Evolutionary conservation across 2,797 vertebrate genomes (phyloP).

Genomic region (Yasuhikotakia modesta): DNA sequence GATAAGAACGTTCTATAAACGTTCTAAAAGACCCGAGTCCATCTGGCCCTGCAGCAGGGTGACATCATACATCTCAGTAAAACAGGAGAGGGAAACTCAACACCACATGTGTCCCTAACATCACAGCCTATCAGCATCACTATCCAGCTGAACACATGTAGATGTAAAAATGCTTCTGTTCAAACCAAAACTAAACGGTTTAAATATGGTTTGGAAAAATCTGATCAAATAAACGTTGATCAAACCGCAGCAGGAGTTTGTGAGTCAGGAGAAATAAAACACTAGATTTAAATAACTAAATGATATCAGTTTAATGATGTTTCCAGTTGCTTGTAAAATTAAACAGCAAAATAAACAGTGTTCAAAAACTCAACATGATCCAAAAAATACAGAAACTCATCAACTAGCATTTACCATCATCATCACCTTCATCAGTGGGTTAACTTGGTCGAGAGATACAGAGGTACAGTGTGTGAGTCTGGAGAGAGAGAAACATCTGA

Average conservation of each 20-base stretch:
- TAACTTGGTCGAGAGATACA: neutral
- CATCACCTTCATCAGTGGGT: too few species aligned
- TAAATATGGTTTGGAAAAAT: constrained; percentile 7
- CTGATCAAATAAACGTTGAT: neutral
- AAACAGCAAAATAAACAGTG: neutral
- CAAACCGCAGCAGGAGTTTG: neutral
- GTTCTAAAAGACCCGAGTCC: constrained; percentile 49
- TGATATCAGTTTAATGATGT: too few species aligned
- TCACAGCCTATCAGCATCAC: constrained; percentile 4
- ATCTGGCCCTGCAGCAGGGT: constrained; percentile 66
- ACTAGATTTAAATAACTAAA: too few species aligned
- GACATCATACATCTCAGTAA: constrained; percentile 70
- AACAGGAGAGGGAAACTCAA: constrained; percentile 65
- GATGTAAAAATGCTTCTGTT: constrained; percentile 52
- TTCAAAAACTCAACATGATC: too few species aligned
- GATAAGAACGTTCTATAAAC: too few species aligned
- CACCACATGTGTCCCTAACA: constrained; percentile 54
- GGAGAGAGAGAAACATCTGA: constrained; percentile 66
- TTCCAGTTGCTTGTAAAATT: too few species aligned
- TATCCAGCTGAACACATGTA: constrained; percentile 34
- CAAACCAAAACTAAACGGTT: constrained; percentile 34
- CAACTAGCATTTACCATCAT: too few species aligned
- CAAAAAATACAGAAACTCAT: too few species aligned
- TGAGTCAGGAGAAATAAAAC: too few species aligned
- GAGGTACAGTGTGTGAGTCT: neutral